Percentiles rank a stretch among this genome's conserved stretches.
Conservation (phyloP, 2,888 invertebrate species). For the Clostera curtula region DNA sequence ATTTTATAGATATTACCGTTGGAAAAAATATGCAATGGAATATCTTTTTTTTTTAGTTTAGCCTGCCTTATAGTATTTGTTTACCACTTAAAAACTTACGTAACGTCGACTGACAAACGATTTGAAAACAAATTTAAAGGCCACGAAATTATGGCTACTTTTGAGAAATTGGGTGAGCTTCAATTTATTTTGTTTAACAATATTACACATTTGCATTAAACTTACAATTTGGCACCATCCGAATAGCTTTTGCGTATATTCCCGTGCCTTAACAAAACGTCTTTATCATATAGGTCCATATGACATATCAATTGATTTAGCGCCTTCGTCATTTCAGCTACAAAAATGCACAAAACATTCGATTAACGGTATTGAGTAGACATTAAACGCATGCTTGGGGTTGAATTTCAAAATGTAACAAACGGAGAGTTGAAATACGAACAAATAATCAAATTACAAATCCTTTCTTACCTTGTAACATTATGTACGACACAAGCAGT, state of each 20-base stretch:
- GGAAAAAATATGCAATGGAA: too few relatives aligned
- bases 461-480: conserved; percentile 38
- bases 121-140: neutral
- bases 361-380: neutral
- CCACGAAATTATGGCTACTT: too few relatives aligned
- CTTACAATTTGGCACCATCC: conserved; percentile 48
- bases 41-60: too few relatives aligned
- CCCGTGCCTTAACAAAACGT: conserved; percentile 52
- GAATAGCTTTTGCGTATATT: conserved; percentile 39
- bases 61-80: too few relatives aligned
- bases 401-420: too few relatives aligned
- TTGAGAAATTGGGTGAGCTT: too few relatives aligned
- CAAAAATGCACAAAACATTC: conserved; percentile 3
- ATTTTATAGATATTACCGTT: too few relatives aligned
- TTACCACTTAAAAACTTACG: too few relatives aligned
- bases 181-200: too few relatives aligned
- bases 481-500: conserved; percentile 42
- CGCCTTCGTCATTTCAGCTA: conserved; percentile 47
- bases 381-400: neutral
- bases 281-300: conserved; percentile 36
- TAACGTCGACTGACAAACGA: too few relatives aligned
- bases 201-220: conserved; percentile 1
- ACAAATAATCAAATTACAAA: too few relatives aligned
- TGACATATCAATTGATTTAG: conserved; percentile 36
- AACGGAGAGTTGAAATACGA: too few relatives aligned